phyloP scores from a whole-genome alignment of 2,888 invertebrate genomes.

The Chaitophorus viminalis region DNA sequence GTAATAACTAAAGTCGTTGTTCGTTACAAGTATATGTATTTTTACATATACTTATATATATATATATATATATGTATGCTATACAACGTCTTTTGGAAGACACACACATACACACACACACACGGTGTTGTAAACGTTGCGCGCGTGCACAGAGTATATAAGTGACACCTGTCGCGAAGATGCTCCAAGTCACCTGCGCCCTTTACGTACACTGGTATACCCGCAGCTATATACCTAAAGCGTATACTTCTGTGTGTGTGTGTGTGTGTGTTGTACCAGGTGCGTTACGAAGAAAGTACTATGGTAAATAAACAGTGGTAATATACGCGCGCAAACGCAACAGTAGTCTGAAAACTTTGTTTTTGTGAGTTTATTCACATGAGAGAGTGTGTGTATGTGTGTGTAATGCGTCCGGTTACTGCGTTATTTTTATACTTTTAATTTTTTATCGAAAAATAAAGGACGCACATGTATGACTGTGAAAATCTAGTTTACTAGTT shows the following conservation, averaged over 20 bases:
- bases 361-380: background rate
- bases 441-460: too few species aligned
- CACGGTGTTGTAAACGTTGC: background rate
- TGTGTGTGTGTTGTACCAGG: conserved; percentile 1
- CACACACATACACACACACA: background rate
- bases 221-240: background rate
- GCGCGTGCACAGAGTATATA: conserved; percentile 34
- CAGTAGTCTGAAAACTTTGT: background rate
- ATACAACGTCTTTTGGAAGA: conserved; percentile 35
- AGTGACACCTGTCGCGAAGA: conserved; percentile 56
- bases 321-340: too few species aligned
- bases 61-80: too few species aligned
- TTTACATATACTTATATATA: too few species aligned
- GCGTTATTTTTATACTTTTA: background rate
- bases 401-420: background rate
- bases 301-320: conserved; percentile 15
- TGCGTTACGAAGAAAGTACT: conserved; percentile 15
- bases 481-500: background rate
- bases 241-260: too few species aligned
- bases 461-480: background rate
- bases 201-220: background rate
- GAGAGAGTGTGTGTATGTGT: background rate
- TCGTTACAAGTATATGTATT: background rate
- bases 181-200: conserved; percentile 53
- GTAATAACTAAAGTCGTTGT: conserved; percentile 15